Evolutionary conservation across 2,113 vertebrate species (phyloP).

Genomic region (Spea bombifrons): DNA sequence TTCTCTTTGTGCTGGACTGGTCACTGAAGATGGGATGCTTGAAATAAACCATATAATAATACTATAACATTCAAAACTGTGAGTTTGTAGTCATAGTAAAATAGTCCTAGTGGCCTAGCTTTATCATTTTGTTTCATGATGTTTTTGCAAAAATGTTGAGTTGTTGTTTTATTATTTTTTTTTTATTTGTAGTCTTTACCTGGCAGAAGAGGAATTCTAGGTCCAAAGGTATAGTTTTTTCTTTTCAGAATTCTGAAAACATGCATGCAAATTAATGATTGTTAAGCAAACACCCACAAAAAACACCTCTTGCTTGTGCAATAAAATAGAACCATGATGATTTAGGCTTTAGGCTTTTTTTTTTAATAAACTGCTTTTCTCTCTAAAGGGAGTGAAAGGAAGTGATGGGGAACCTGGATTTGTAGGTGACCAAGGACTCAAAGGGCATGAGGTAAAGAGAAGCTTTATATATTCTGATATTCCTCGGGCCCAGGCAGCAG

Average conservation of each 20-base stretch:
- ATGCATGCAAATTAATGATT: neutral
- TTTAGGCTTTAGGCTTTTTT: too few species aligned
- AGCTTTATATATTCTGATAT: neutral
- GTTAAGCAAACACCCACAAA: neutral
- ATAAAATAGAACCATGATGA: too few species aligned
- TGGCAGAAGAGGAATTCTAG: constrained; percentile 38
- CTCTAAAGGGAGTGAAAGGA: constrained; percentile 19
- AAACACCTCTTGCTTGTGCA: too few species aligned
- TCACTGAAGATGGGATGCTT: too few species aligned
- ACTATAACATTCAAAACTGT: too few species aligned
- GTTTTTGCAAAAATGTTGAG: too few species aligned
- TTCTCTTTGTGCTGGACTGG: too few species aligned
- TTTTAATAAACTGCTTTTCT: neutral
- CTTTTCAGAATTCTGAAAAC: neutral
- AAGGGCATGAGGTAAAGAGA: constrained; percentile 27
- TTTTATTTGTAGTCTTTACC: constrained; percentile 16
- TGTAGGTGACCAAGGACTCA: neutral
- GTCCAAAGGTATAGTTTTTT: constrained; percentile 40
- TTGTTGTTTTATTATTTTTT: neutral
- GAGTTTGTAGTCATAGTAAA: too few species aligned
- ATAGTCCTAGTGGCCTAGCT: too few species aligned
- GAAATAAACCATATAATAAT: too few species aligned
- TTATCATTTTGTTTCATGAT: too few species aligned
- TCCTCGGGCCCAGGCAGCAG: too few species aligned
- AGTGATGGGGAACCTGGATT: neutral